Evolutionary conservation across 2,113 vertebrate genomes (phyloP).

Genomic region (Haemorhous mexicanus): DNA sequence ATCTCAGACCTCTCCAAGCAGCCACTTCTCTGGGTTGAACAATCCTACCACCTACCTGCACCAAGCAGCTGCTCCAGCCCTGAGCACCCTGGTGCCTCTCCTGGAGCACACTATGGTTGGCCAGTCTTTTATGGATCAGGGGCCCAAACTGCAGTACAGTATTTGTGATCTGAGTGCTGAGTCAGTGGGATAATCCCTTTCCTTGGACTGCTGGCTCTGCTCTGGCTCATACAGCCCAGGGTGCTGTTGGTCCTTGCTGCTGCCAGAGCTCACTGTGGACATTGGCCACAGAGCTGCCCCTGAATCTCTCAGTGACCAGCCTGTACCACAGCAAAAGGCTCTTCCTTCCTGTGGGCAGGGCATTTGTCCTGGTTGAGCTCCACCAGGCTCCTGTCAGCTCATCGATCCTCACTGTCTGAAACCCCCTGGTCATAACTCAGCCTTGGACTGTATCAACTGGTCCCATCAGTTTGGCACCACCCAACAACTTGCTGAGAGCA

Average conservation of each 20-base stretch:
- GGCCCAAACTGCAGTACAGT: rapidly evolving
- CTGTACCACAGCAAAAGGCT: neutral
- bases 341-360: neutral
- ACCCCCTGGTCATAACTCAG: neutral
- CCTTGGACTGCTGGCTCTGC: neutral
- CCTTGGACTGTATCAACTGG: neutral
- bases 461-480: neutral
- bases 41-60: rapidly evolving
- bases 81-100: neutral
- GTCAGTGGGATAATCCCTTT: neutral
- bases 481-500: neutral
- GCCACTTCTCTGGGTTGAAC: neutral
- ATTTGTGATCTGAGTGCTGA: neutral
- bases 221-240: neutral
- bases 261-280: neutral
- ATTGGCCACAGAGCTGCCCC: neutral
- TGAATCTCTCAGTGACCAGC: neutral
- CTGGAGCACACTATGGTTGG: neutral
- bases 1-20: neutral
- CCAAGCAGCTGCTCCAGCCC: neutral
- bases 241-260: neutral
- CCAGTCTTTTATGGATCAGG: neutral
- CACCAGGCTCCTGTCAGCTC: neutral
- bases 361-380: neutral
- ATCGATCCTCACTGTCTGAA: neutral